phyloP scores from a whole-genome alignment of 2,113 vertebrate species.

The Eonycteris spelaea region DNA sequence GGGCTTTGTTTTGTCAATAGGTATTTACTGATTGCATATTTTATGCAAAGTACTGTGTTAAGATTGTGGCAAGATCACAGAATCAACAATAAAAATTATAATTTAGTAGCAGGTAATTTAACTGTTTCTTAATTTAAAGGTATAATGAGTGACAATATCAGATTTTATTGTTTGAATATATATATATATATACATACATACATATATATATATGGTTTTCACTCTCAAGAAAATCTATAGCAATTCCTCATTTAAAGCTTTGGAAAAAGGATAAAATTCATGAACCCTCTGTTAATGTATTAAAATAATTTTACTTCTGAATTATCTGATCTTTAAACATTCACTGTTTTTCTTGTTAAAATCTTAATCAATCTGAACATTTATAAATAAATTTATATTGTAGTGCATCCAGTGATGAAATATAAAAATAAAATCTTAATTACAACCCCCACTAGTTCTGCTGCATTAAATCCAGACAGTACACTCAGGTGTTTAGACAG shows the following conservation, averaged over 20 bases:
- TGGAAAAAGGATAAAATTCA: not conserved
- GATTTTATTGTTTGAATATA: slow-evolving; percentile 32
- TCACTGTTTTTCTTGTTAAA: slow-evolving; percentile 52
- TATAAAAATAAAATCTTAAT: slow-evolving; percentile 81
- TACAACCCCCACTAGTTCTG: slow-evolving; percentile 70
- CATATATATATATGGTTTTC: not conserved
- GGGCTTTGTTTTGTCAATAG: not conserved
- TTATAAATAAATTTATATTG: slow-evolving; percentile 66
- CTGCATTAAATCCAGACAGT: slow-evolving; percentile 82
- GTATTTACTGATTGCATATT: not conserved
- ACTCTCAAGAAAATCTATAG: not conserved
- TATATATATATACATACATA: too few relatives aligned
- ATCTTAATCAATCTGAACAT: slow-evolving; percentile 68
- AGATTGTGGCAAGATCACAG: not conserved
- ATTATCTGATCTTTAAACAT: slow-evolving; percentile 46
- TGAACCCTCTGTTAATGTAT: not conserved
- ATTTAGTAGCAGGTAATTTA: not conserved
- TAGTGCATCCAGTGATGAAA: slow-evolving; percentile 72
- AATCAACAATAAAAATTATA: not conserved
- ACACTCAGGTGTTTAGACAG: slow-evolving; percentile 84
- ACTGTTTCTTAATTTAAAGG: slow-evolving; percentile 49
- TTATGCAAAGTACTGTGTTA: not conserved
- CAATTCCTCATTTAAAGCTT: slow-evolving; percentile 26
- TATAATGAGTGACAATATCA: not conserved
- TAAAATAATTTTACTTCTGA: slow-evolving; percentile 22